phyloP scores from a whole-genome alignment of 2,797 vertebrate genomes.

The Pterois miles region DNA sequence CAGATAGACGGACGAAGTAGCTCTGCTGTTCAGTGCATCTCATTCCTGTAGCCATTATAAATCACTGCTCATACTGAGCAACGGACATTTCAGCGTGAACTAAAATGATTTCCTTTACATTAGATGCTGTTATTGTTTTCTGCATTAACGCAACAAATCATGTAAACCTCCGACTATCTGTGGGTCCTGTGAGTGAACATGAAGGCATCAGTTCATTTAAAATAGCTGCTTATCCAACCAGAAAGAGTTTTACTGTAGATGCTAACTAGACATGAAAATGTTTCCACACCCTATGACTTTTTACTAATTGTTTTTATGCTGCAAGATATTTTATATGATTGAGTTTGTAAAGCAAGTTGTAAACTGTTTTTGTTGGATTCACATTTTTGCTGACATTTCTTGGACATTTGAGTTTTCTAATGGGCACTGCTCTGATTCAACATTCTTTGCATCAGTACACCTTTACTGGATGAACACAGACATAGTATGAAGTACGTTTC shows the following conservation, averaged over 20 bases:
- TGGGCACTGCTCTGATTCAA: not conserved
- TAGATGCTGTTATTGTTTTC: slow-evolving; percentile 19
- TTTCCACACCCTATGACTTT: slow-evolving; percentile 36
- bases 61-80: slow-evolving; percentile 76
- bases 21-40: not conserved
- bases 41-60: slow-evolving; percentile 42
- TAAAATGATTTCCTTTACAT: slow-evolving; percentile 35
- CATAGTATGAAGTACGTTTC: not conserved
- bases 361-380: not conserved
- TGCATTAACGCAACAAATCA: slow-evolving; percentile 3
- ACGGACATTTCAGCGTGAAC: slow-evolving; percentile 49
- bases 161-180: not conserved
- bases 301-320: slow-evolving; percentile 38
- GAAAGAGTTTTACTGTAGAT: not conserved
- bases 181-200: slow-evolving; percentile 19
- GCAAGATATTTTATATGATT: slow-evolving; percentile 41
- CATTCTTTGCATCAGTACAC: not conserved
- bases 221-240: not conserved
- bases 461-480: not conserved
- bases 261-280: not conserved
- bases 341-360: not conserved
- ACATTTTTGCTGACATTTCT: not conserved
- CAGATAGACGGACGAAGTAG: slow-evolving; percentile 20
- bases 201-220: slow-evolving; percentile 8
- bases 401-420: not conserved